Evolutionary conservation across 2,888 invertebrate species (phyloP).

Genomic region (Leptinotarsa tumamoca): DNA sequence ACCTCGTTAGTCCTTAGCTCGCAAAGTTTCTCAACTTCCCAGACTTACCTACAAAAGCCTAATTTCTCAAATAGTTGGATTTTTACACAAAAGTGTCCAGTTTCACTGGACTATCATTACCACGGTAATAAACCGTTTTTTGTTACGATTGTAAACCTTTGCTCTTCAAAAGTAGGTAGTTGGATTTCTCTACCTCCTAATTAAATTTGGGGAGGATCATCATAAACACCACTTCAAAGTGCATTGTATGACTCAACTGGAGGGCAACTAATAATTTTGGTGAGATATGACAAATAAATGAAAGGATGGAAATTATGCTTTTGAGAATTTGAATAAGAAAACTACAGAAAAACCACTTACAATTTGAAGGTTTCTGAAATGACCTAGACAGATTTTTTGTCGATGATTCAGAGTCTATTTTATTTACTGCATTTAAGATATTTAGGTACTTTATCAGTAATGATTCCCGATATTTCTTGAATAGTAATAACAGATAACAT

Average conservation of each 20-base stretch:
- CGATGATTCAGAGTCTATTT: too few species aligned
- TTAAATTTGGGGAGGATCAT: constrained; percentile 57
- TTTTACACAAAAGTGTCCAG: neutral
- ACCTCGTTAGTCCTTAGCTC: too few species aligned
- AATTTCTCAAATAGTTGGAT: neutral
- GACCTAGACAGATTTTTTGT: too few species aligned
- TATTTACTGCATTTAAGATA: too few species aligned
- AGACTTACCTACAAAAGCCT: too few species aligned
- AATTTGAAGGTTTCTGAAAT: too few species aligned
- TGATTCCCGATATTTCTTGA: too few species aligned
- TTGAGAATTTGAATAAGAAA: neutral
- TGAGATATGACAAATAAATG: neutral
- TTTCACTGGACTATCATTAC: neutral
- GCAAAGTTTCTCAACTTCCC: too few species aligned
- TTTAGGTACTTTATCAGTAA: too few species aligned
- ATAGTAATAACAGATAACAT: too few species aligned
- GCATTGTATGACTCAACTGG: neutral
- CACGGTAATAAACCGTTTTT: constrained; percentile 3
- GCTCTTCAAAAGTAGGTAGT: constrained; percentile 2
- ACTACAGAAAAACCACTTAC: neutral
- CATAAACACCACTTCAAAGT: constrained; percentile 58
- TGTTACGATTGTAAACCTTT: constrained; percentile 19
- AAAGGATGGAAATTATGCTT: neutral
- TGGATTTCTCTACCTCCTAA: neutral
- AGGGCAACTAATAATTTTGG: neutral